Base-by-base conservation (phyloP, 2,113 vertebrate species). In the Nestor notabilis region DNA sequence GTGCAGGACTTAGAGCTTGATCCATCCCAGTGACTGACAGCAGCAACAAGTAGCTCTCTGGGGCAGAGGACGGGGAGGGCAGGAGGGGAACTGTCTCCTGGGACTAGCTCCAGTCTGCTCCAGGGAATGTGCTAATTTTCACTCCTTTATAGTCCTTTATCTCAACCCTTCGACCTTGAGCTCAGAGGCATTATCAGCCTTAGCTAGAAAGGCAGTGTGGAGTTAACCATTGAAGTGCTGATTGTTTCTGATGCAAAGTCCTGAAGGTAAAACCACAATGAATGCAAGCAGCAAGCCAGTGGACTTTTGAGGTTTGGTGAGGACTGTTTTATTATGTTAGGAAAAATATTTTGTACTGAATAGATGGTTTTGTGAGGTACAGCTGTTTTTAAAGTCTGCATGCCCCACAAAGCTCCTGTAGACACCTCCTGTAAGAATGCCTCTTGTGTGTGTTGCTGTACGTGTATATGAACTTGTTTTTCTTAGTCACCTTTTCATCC, bases 1-100 rank as follows among this genome's bases (percentile, higher is more conserved):
- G 87, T 89, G 89, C 87, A 97, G 97, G 97, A 98, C 98, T 98
- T 98, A 58, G 97, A 53, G 77, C 97, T 87, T 96, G 95, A 96
- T 98, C 96, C 94, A 97, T 98, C 95, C 80, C 94, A 78, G 93
- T 97, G 97, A 96, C 87, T 91, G 86, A 91, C 95, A 83, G 95
- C 93, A 93, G 91, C 97, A 95, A 90, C 97, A 83, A 97, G 95
- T 96, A 94, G 82, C 79, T 90, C 80, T 68, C 53, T 69, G 83
- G 82, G 89, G 90, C 83, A 84, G 95, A 97, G 97, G 98, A 98
- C 96, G 63, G 90, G 88, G 66, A 81, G 79, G 23, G 24, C 3
- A 6, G 19, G 5, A 65, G 77, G 56, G 94, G 86, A 83, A 29
- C 58, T 37, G 15, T 50, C 27, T 96, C 79, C 87, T 85, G 82